Evolutionary conservation across 1,140 invertebrate species (phyloP), one percentile per base, ranked within the genome.

Genomic region (Schmidtea mediterranea): DNA sequence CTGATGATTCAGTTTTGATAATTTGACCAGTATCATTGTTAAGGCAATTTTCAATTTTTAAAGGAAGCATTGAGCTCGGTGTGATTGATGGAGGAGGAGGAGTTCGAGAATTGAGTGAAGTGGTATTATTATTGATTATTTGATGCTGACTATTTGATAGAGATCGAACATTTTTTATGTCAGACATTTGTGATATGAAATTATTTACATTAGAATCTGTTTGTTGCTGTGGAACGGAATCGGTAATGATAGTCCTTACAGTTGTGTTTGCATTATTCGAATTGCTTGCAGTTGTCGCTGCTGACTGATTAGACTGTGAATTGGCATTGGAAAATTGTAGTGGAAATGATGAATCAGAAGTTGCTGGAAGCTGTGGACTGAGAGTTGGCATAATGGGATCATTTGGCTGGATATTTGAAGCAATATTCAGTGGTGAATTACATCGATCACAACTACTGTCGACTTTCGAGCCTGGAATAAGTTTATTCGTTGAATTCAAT

Each of bases 1-100:
- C 26, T 32, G 26, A 6, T 3, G 26, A 10, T 32, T 32, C 26
- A 3, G 10, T 32, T 32, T 32, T 32, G 10, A 32, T 32, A 6
- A 6, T 3, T 32, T 32, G 26, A 6, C 26, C 26, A 10, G 3
- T 32, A 32, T 32, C 26, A 32, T 32, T 32, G 10, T 32, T 32
- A 32, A 32, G 26, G 26, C 26, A 32, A 32, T 32, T 32, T 32
- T 32, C 26, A 32, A 32, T 32, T 32, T 32, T 32, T 10, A 32
- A 32, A 32, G 26, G 26, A 37, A 19, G 49, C 41, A 38, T 51
- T 46, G 24, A 51, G 46, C 21, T 46, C 32, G 9, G 22, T 37
- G 41, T 43, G 38, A 23, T 51, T 43, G 19, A 1, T 16, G 22
- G 22, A 40, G 8, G 49, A 38, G 2, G 24, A 26, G 24, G 43